A percentile compares a stretch with the other conserved stretches of the same genome.
Evolutionary conservation across 2,113 vertebrate species (phyloP).

Genomic region (Chloebia gouldiae): DNA sequence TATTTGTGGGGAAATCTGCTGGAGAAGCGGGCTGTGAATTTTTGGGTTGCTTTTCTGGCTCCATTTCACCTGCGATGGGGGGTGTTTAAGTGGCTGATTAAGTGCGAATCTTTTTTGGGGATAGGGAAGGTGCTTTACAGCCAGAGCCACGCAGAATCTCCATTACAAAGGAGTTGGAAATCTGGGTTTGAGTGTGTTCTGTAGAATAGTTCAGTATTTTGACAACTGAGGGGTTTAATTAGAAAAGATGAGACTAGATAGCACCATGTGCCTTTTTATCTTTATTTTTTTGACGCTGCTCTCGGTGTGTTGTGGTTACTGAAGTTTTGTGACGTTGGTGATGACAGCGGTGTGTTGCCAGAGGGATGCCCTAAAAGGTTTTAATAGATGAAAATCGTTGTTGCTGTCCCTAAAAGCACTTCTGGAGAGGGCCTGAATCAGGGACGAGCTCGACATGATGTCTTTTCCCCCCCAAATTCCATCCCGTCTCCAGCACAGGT

Average conservation of each 20-base stretch:
- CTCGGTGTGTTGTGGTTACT: not conserved
- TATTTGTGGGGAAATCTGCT: not conserved
- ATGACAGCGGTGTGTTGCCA: rapidly evolving
- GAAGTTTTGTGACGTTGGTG: rapidly evolving
- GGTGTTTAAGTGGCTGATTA: not conserved
- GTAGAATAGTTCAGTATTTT: not conserved
- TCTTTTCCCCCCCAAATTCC: rapidly evolving
- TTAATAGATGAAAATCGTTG: rapidly evolving
- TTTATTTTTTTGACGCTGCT: not conserved
- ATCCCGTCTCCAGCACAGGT: not conserved
- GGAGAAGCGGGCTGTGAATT: not conserved
- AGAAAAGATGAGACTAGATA: not conserved
- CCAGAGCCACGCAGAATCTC: not conserved
- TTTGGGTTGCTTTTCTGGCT: not conserved
- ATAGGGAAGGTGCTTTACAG: not conserved
- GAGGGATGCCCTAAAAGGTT: not conserved
- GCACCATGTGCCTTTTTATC: not conserved
- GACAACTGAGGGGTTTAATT: not conserved
- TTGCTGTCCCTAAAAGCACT: not conserved
- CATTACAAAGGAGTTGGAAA: not conserved
- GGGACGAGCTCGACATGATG: not conserved
- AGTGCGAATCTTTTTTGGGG: not conserved
- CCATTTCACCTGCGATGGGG: not conserved
- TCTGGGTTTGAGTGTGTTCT: not conserved
- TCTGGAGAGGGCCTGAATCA: not conserved